Percentiles rank a stretch among this genome's conserved stretches.
Conservation (phyloP, 2,888 invertebrate species). For the Phengaris alcon region DNA sequence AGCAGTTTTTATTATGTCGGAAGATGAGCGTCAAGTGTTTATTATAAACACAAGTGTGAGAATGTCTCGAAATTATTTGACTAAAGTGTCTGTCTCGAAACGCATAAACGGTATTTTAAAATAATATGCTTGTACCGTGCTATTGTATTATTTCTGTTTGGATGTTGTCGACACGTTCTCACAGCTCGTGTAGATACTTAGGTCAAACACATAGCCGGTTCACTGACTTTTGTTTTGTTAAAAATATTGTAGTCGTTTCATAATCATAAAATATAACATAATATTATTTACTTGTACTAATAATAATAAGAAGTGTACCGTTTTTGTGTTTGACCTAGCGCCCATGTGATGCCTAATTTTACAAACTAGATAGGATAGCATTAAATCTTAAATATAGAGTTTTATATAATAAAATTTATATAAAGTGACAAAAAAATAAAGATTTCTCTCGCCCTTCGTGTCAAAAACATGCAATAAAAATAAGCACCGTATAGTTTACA, state of each 20-base stretch:
- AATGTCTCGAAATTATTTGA: background rate
- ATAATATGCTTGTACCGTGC: background rate
- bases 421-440: slow-evolving; percentile 14
- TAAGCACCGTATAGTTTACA: background rate
- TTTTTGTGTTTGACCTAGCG: slow-evolving; percentile 17
- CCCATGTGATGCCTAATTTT: slow-evolving; percentile 20
- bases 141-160: background rate
- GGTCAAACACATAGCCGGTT: slow-evolving; percentile 16
- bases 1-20: background rate
- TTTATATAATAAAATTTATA: slow-evolving; percentile 5
- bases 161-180: background rate
- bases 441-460: slow-evolving; percentile 6
- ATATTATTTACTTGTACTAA: background rate
- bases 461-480: slow-evolving; percentile 1
- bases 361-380: slow-evolving; percentile 23
- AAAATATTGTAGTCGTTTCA: background rate
- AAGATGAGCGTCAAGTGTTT: background rate
- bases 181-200: background rate
- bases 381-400: slow-evolving; percentile 8
- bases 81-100: background rate
- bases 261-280: background rate
- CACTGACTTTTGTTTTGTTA: too few species aligned
- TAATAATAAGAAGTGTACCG: background rate
- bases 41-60: background rate
- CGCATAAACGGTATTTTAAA: too few species aligned